Conservation (phyloP, 1,140 invertebrate genomes). For the Procambarus clarkii region DNA sequence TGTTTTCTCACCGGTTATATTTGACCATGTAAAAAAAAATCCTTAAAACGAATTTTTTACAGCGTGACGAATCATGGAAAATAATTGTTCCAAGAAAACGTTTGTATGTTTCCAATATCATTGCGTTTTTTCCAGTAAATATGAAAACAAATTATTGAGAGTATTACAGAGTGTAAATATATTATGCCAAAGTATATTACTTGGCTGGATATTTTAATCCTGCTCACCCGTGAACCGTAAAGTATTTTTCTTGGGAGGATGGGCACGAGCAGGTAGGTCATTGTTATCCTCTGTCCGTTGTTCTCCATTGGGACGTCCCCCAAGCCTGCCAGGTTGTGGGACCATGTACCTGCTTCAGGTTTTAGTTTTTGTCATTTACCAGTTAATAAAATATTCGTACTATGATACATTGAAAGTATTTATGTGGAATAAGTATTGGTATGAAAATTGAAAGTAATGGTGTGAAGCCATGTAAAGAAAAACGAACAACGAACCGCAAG, state of each 20-base stretch:
- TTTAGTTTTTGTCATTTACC: not conserved
- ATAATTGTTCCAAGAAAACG: too few species aligned
- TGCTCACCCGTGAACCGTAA: not conserved
- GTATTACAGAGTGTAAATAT: too few species aligned
- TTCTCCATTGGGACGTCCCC: not conserved
- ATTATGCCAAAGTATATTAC: too few species aligned
- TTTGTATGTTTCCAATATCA: too few species aligned
- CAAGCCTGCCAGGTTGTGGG: too few species aligned
- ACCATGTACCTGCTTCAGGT: not conserved
- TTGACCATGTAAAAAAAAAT: too few species aligned
- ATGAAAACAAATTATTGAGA: too few species aligned
- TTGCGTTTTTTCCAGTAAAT: too few species aligned
- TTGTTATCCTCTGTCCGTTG: not conserved
- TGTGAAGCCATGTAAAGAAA: slow-evolving; percentile 16
- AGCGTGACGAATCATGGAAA: too few species aligned
- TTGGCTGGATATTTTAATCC: not conserved
- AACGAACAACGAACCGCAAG: slow-evolving; percentile 19
- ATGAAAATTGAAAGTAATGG: not conserved
- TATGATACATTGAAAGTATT: not conserved
- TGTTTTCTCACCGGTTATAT: too few species aligned
- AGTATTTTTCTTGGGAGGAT: not conserved
- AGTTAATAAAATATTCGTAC: not conserved
- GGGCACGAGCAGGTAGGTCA: not conserved
- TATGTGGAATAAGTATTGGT: not conserved
- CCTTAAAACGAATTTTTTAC: too few species aligned